Evolutionary conservation across 1,140 invertebrate genomes (phyloP), one percentile per base, ranked within the genome.

Genomic region (Euura saliciscinereae): DNA sequence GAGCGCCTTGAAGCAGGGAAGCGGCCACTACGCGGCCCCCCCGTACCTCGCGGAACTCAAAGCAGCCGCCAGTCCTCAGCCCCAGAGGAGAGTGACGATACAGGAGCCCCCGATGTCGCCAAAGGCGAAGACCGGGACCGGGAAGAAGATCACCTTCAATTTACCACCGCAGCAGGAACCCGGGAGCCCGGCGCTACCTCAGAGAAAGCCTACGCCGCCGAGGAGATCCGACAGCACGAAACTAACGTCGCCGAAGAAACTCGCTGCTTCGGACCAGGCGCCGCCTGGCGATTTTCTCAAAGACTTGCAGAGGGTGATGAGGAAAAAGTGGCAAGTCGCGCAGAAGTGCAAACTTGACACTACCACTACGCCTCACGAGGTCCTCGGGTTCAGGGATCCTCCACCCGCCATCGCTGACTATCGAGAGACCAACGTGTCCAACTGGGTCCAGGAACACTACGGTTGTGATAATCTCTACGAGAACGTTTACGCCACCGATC

Each of bases 261-360:
- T 94, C 13, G 89, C 90, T 0, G 91, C 92, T 43, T 93, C 92
- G 0, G 89, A 90, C 45, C 91, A 91, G 71, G 93, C 95, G 78
- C 95, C 95, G 2, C 94, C 95, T 0, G 91, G 91, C 4, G 94
- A 95, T 66, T 97, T 98, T 78, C 86, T 97, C 6, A 93, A 93
- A 80, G 96, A 97, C 85, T 87, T 97, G 6, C 95, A 97, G 77
- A 88, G 95, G 66, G 96, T 97, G 0, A 97, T 97, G 94, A 91
- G 94, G 68, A 97, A 97, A 77, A 98, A 98, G 80, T 97, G 96
- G 96, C 95, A 97, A 82, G 95, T 96, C 2, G 95, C 95, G 0
- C 95, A 98, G 76, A 97, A 97, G 79, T 97, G 96, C 80, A 95
- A 96, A 85, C 82, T 93, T 1, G 95, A 97, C 81, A 91, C 92